Conservation (phyloP, 2,797 vertebrate species). For the Melanotaenia boesemani region DNA sequence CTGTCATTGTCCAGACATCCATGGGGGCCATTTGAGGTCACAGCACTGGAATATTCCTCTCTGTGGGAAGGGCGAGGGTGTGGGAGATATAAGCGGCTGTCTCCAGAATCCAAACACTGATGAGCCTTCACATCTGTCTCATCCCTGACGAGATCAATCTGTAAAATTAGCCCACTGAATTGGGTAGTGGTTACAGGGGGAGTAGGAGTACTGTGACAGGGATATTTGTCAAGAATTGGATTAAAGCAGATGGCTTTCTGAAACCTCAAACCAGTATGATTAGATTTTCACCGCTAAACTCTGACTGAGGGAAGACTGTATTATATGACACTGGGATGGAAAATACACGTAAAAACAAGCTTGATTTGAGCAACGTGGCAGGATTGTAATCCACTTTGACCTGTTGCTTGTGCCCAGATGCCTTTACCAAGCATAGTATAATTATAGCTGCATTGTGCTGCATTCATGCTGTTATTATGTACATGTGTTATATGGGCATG, state of each 20-base stretch:
- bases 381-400: conserved; percentile 42
- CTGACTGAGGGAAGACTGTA: conserved; percentile 76
- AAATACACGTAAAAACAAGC: conserved; percentile 52
- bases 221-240: conserved; percentile 76
- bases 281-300: conserved; percentile 74
- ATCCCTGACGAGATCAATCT: conserved; percentile 66
- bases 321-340: conserved; percentile 59
- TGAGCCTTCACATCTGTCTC: conserved; percentile 58
- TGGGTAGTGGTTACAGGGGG: conserved; percentile 55
- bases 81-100: conserved; percentile 52
- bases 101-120: conserved; percentile 57
- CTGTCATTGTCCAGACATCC: conserved; percentile 50
- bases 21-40: conserved; percentile 34
- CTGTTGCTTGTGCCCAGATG: conserved; percentile 7
- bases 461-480: neutral
- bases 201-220: conserved; percentile 63
- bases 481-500: neutral
- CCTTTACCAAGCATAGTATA: conserved; percentile 13
- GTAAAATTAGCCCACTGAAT: conserved; percentile 72
- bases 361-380: conserved; percentile 42
- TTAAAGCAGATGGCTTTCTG: conserved; percentile 76
- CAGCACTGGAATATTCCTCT: conserved; percentile 58
- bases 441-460: neutral
- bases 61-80: conserved; percentile 60
- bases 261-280: conserved; percentile 74